Percentiles rank a stretch among this genome's conserved stretches.
phyloP scores from a whole-genome alignment of 2,797 vertebrate genomes.

The Hyperoplus immaculatus region DNA sequence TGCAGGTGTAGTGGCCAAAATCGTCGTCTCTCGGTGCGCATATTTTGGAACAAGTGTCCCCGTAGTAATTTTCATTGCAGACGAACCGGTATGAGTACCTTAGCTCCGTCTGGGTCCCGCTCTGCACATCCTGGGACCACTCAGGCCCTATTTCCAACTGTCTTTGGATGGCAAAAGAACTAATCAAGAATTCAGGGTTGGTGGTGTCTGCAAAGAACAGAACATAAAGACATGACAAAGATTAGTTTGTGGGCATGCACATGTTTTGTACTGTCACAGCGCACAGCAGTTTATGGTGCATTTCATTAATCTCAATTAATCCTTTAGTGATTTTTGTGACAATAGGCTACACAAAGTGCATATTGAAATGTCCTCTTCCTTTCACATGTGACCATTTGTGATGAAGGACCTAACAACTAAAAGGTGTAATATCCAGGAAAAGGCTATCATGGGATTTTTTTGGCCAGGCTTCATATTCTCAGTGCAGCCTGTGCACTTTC shows the following conservation, averaged over 20 bases:
- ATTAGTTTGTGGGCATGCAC: neutral
- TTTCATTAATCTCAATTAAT: slow-evolving; percentile 14
- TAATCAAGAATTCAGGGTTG: slow-evolving; percentile 90
- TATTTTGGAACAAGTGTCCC: slow-evolving; percentile 95
- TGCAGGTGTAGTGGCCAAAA: slow-evolving; percentile 97
- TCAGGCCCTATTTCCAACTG: slow-evolving; percentile 91
- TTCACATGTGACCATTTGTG: slow-evolving; percentile 89
- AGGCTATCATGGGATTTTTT: slow-evolving; percentile 89
- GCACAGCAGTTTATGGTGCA: neutral
- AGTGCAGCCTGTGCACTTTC: slow-evolving; percentile 93
- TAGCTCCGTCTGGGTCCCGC: slow-evolving; percentile 87
- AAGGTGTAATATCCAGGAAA: slow-evolving; percentile 99
- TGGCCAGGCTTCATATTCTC: slow-evolving; percentile 94
- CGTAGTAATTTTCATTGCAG: slow-evolving; percentile 98
- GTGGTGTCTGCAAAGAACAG: slow-evolving; percentile 77
- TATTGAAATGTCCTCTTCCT: slow-evolving; percentile 90
- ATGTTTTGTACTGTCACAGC: no score
- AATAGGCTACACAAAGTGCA: slow-evolving; percentile 55
- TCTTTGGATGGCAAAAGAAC: slow-evolving; percentile 91
- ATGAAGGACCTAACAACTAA: slow-evolving; percentile 89
- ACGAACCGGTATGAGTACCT: slow-evolving; percentile 97
- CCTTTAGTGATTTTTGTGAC: slow-evolving; percentile 48
- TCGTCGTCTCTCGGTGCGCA: slow-evolving; percentile 94
- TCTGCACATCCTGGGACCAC: slow-evolving; percentile 90
- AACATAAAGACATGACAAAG: neutral